Percentiles rank a stretch among this genome's conserved stretches.
Evolutionary conservation across 2,113 vertebrate species (phyloP).

Genomic region (Callionymus lyra): DNA sequence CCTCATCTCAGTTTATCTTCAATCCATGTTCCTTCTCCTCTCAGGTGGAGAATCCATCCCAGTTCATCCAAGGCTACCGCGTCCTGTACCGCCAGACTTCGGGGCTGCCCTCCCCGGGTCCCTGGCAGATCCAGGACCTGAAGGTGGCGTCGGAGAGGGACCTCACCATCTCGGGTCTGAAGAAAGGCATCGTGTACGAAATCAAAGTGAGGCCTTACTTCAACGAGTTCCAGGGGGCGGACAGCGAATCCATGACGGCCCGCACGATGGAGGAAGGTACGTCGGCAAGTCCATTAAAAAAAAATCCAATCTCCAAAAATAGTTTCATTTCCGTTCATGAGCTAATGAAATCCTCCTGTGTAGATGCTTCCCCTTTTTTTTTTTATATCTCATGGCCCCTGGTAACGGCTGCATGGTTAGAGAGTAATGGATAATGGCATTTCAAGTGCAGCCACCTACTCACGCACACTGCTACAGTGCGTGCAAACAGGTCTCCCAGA

Average conservation of each 20-base stretch:
- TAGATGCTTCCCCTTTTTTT: slow-evolving; percentile 27
- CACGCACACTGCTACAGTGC: slow-evolving; percentile 28
- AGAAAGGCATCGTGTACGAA: slow-evolving; percentile 87
- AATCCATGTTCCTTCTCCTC: slow-evolving; percentile 10
- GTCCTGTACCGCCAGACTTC: slow-evolving; percentile 86
- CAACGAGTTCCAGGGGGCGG: slow-evolving; percentile 94
- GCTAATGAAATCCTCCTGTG: slow-evolving; percentile 11
- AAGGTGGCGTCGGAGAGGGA: slow-evolving; percentile 83
- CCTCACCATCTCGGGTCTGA: slow-evolving; percentile 75
- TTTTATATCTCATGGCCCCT: slow-evolving; percentile 29
- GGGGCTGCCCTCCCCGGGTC: slow-evolving; percentile 72
- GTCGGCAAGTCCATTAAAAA: slow-evolving; percentile 11
- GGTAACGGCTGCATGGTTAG: slow-evolving; percentile 29
- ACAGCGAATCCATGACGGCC: slow-evolving; percentile 89
- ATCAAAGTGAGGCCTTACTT: slow-evolving; percentile 93
- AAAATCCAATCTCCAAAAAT: slow-evolving; percentile 7
- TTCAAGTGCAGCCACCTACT: slow-evolving; percentile 48
- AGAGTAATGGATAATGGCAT: slow-evolving; percentile 49
- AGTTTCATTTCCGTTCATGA: slow-evolving; percentile 14
- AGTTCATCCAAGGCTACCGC: slow-evolving; percentile 91
- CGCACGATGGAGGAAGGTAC: slow-evolving; percentile 91
- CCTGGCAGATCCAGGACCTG: slow-evolving; percentile 82
- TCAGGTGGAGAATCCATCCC: slow-evolving; percentile 89
- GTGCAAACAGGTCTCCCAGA: slow-evolving; percentile 48
- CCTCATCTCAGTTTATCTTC: slow-evolving; percentile 13